Percentiles rank a stretch among this genome's conserved stretches.
Evolutionary conservation across 2,797 vertebrate species (phyloP).

Genomic region (Selene dorsalis): DNA sequence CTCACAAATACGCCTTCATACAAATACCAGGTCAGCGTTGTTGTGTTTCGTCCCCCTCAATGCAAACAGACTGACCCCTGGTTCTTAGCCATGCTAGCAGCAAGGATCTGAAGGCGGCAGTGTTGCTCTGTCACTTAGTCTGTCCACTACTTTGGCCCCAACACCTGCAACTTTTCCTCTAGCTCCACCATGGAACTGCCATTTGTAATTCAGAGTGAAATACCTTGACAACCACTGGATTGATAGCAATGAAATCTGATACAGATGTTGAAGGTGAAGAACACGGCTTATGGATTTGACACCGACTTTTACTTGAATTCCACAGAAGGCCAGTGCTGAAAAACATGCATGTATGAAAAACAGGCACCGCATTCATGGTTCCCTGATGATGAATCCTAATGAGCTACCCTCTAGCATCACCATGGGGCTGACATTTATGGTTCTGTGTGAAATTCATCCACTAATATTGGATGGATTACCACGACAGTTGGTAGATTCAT

Average conservation of each 20-base stretch:
- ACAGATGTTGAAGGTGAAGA: no score
- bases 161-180: neutral
- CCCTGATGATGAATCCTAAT: neutral
- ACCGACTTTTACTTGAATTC: no score
- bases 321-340: no score
- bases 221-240: neutral
- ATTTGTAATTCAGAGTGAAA: neutral
- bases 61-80: neutral
- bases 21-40: neutral
- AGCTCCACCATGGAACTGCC: neutral
- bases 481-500: neutral
- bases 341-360: no score
- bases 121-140: neutral
- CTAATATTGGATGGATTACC: neutral
- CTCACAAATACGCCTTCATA: neutral
- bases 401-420: neutral
- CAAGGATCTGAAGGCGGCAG: neutral
- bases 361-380: neutral
- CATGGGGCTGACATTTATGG: no score
- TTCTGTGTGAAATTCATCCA: neutral
- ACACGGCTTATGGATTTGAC: neutral
- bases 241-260: neutral
- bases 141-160: neutral
- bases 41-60: neutral
- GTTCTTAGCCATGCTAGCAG: neutral